A percentile compares a stretch with the other conserved stretches of the same genome.
Conservation (phyloP, 2,797 vertebrate genomes). For the Knipowitschia caucasica region DNA sequence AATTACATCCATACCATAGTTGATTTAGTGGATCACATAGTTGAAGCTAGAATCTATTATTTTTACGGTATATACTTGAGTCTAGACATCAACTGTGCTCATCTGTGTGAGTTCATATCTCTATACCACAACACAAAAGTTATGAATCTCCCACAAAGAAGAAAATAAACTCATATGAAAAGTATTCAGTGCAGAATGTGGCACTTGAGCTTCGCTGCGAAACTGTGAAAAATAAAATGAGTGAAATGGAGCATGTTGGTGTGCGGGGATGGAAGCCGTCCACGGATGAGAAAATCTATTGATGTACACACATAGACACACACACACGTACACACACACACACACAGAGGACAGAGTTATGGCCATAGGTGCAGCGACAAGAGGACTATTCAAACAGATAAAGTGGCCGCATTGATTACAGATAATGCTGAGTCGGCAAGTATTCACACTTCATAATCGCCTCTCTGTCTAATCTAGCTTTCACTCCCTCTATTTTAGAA, state of each 20-base stretch:
- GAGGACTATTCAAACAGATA: not conserved
- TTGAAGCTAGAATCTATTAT: too few relatives aligned
- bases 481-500: too few relatives aligned
- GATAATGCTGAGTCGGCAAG: not conserved
- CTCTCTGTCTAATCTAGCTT: too few relatives aligned
- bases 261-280: conserved; percentile 3
- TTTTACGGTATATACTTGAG: too few relatives aligned
- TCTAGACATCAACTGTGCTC: too few relatives aligned
- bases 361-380: not conserved
- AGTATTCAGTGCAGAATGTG: conserved; percentile 14
- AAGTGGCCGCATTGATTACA: not conserved
- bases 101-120: too few relatives aligned
- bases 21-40: too few relatives aligned
- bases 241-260: conserved; percentile 26
- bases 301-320: not conserved
- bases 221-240: conserved; percentile 12
- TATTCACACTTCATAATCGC: too few relatives aligned
- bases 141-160: not conserved
- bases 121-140: too few relatives aligned
- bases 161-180: conserved; percentile 8
- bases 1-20: too few relatives aligned
- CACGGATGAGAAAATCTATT: conserved; percentile 9
- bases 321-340: not conserved
- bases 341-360: conserved; percentile 3
- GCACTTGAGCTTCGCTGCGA: conserved; percentile 10